These are phyloP conservation scores for Ectropis grisescens DNA, from an alignment of 1,140 invertebrate species.

Conservation along the genomic window DNA sequence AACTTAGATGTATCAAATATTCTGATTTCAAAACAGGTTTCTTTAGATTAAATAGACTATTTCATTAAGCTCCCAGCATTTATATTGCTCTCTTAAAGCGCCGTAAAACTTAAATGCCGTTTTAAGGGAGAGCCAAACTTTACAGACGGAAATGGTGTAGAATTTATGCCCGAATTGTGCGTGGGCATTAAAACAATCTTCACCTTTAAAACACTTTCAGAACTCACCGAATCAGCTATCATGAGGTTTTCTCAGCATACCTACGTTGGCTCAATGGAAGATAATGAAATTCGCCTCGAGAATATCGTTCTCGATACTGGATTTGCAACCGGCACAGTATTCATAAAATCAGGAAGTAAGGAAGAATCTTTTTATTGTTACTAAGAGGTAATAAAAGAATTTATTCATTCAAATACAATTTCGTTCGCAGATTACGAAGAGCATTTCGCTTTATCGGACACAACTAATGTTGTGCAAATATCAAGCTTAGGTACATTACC, in stretches of 20 bases:
- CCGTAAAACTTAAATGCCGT: neutral
- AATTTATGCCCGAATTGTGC: too few species aligned
- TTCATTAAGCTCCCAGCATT: too few species aligned
- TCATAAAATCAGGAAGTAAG: slow-evolving; percentile 26
- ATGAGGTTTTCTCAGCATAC: slow-evolving; percentile 29
- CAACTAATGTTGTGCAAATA: slow-evolving; percentile 7
- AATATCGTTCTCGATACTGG: slow-evolving; percentile 21
- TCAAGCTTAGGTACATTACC: slow-evolving; percentile 4
- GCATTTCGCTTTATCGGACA: slow-evolving; percentile 16
- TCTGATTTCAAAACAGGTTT: too few species aligned
- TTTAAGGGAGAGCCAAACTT: neutral
- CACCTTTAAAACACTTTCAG: too few species aligned
- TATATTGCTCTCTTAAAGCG: neutral
- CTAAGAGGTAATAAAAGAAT: slow-evolving; percentile 1
- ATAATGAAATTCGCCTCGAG: slow-evolving; percentile 18
- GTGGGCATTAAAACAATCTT: too few species aligned
- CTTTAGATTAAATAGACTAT: too few species aligned
- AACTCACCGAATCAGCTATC: slow-evolving; percentile 22
- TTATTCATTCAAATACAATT: neutral
- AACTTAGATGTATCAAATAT: too few species aligned
- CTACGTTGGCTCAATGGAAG: slow-evolving; percentile 22
- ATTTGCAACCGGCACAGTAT: slow-evolving; percentile 16
- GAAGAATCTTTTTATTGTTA: neutral
- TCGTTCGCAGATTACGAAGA: slow-evolving; percentile 22
- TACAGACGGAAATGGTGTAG: too few species aligned